Conservation (phyloP, 2,797 vertebrate species). For the Enteromius paludinosus region DNA sequence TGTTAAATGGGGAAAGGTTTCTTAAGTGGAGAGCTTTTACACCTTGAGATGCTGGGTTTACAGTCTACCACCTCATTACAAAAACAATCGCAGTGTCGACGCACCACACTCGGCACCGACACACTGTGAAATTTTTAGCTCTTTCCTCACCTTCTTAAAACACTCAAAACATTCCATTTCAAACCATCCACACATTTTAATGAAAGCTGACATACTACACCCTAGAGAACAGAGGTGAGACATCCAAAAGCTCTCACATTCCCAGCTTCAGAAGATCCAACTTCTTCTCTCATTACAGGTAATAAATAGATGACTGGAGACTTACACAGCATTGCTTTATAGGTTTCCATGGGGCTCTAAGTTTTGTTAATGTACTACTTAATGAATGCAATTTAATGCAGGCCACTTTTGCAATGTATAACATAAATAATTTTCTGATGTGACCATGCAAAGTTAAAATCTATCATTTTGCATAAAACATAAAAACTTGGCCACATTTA, state of each 20-base stretch:
- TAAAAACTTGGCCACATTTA: neutral
- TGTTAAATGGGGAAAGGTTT: conserved; percentile 4
- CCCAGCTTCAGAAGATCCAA: neutral
- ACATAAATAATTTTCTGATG: neutral
- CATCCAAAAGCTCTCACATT: conserved; percentile 35
- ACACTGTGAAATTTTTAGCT: neutral
- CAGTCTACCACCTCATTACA: conserved; percentile 30
- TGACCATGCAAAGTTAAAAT: neutral
- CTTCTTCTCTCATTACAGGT: conserved; percentile 9
- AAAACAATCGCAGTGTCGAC: conserved; percentile 36
- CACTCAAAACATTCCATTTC: conserved; percentile 7
- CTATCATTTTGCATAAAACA: neutral
- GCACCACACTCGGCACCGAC: neutral
- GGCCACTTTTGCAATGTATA: neutral
- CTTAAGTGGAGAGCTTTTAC: conserved; percentile 9
- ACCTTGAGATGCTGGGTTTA: conserved; percentile 29
- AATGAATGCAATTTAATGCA: neutral
- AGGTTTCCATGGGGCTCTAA: neutral
- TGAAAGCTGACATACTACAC: conserved; percentile 12
- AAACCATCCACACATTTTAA: conserved; percentile 28
- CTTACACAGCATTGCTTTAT: neutral
- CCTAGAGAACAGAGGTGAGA: conserved; percentile 25
- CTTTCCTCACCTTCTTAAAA: conserved; percentile 22
- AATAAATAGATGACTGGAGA: neutral
- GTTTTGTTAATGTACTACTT: neutral